phyloP scores from a whole-genome alignment of 2,113 vertebrate genomes.

The Forbesichthys agassizii region DNA sequence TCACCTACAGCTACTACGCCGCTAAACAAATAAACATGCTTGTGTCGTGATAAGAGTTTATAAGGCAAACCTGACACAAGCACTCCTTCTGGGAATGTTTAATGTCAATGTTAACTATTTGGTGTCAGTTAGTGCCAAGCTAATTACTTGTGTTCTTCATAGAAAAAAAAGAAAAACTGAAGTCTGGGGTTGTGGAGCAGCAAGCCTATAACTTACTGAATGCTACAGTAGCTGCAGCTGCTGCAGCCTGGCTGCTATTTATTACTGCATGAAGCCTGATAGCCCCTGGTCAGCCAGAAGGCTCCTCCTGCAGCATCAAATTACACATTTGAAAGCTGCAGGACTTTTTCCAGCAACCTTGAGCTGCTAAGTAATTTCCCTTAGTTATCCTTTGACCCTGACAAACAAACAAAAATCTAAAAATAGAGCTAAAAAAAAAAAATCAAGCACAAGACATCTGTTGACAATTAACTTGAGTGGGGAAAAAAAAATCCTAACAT shows the following conservation, averaged over 20 bases:
- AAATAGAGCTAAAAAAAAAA: conserved; percentile 36
- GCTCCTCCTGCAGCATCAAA: conserved; percentile 50
- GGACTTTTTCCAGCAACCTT: conserved; percentile 43
- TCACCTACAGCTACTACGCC: conserved; percentile 22
- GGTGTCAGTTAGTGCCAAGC: background rate
- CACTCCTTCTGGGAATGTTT: conserved; percentile 23
- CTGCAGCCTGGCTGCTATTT: conserved; percentile 40
- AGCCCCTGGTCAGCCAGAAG: conserved; percentile 36
- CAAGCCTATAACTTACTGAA: conserved; percentile 25
- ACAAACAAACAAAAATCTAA: conserved; percentile 21
- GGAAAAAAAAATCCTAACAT: background rate
- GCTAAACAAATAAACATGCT: conserved; percentile 20
- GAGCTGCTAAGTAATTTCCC: conserved; percentile 58
- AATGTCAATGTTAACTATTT: conserved; percentile 23
- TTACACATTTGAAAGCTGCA: conserved; percentile 57
- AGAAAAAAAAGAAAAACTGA: too few species aligned
- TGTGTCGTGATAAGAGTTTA: conserved; percentile 49
- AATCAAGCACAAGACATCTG: conserved; percentile 38
- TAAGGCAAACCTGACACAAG: conserved; percentile 39
- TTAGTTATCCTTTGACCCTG: conserved; percentile 46
- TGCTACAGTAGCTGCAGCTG: conserved; percentile 47
- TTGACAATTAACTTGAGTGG: conserved; percentile 16
- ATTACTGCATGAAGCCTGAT: conserved; percentile 61
- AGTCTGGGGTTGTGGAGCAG: conserved; percentile 9
- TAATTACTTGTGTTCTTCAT: too few species aligned